Evolutionary conservation across 2,888 invertebrate genomes (phyloP).

Genomic region (Eulithis testata): DNA sequence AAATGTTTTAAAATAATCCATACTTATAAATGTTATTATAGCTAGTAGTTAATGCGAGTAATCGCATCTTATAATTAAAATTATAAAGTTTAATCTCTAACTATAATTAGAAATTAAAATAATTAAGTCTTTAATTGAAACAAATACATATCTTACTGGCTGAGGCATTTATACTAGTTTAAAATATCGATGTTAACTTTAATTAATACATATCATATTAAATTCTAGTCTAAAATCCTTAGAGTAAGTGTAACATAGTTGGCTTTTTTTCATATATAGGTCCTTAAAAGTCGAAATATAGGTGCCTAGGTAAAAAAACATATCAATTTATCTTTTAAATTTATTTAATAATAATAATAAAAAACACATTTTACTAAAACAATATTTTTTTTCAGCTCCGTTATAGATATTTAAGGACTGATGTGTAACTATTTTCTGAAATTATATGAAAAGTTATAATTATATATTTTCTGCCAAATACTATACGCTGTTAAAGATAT

Average conservation of each 20-base stretch:
- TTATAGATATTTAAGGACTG: slow-evolving; percentile 58
- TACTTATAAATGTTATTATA: slow-evolving; percentile 66
- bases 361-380: slow-evolving; percentile 45
- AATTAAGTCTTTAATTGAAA: slow-evolving; percentile 77
- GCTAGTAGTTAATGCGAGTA: slow-evolving; percentile 40
- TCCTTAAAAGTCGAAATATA: slow-evolving; percentile 46
- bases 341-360: slow-evolving; percentile 37
- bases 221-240: slow-evolving; percentile 50
- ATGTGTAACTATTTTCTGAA: slow-evolving; percentile 73
- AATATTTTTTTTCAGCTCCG: slow-evolving; percentile 45
- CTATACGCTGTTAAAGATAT: slow-evolving; percentile 70
- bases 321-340: slow-evolving; percentile 56
- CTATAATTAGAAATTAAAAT: slow-evolving; percentile 59
- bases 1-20: slow-evolving; percentile 49
- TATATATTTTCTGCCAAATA: slow-evolving; percentile 67
- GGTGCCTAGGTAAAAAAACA: slow-evolving; percentile 73
- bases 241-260: slow-evolving; percentile 48
- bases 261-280: slow-evolving; percentile 54
- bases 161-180: slow-evolving; percentile 80
- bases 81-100: slow-evolving; percentile 70
- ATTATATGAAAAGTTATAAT: slow-evolving; percentile 49
- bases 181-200: slow-evolving; percentile 72
- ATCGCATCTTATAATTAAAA: slow-evolving; percentile 56
- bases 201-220: slow-evolving; percentile 60
- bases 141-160: slow-evolving; percentile 82